phyloP scores from a whole-genome alignment of 1,140 invertebrate genomes.

The Drosophila lowei region DNA sequence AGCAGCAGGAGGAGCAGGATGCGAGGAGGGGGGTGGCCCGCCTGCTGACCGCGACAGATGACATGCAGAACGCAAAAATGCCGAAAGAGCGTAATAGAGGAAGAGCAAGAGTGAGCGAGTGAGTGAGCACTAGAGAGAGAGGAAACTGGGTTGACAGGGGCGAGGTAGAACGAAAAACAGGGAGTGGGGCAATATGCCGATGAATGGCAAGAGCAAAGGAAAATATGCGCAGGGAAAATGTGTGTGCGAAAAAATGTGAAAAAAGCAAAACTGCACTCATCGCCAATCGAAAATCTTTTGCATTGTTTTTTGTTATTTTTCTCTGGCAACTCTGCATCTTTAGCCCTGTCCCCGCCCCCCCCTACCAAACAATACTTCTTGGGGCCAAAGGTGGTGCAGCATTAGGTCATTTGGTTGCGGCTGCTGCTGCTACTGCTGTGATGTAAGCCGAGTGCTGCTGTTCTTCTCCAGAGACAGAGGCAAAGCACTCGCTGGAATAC shows the following conservation, averaged over 20 bases:
- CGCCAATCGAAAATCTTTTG: conserved; percentile 4
- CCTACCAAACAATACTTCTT: conserved; percentile 7
- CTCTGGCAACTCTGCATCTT: conserved; percentile 25
- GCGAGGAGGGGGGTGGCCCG: conserved; percentile 22
- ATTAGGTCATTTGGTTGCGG: conserved; percentile 43
- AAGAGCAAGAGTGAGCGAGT: conserved; percentile 23
- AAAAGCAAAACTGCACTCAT: conserved; percentile 21
- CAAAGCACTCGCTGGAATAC: not conserved
- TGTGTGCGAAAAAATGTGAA: conserved; percentile 21
- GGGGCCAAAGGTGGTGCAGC: conserved; percentile 35
- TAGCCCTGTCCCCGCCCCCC: conserved; percentile 4
- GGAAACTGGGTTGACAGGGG: conserved; percentile 9
- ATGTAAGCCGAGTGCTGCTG: too few species aligned
- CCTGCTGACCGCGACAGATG: conserved; percentile 73
- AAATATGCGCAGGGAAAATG: conserved; percentile 32
- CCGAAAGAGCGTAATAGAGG: conserved; percentile 33
- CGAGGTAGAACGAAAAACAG: conserved; percentile 28
- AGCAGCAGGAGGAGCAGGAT: conserved; percentile 7
- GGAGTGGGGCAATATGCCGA: conserved; percentile 19
- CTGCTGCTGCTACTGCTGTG: not conserved
- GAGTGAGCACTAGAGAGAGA: conserved; percentile 30
- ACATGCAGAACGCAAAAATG: conserved; percentile 63
- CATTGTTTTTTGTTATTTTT: not conserved
- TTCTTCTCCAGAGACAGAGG: too few species aligned
- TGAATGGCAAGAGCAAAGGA: conserved; percentile 36